Base-by-base conservation (phyloP, 2,797 vertebrate species). In the Morus bassanus region DNA sequence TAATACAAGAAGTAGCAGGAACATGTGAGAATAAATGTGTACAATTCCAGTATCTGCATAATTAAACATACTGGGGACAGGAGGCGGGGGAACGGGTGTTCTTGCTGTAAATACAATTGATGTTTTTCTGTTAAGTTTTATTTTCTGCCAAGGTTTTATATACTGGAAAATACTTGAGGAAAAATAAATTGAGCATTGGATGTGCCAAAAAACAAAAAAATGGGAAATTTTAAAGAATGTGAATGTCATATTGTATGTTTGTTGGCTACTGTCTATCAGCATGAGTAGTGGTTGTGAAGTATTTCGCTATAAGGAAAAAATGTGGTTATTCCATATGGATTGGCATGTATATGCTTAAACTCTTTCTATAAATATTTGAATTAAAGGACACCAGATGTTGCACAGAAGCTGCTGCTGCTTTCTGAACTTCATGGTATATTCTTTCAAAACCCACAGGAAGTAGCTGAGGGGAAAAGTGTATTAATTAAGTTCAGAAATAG, bases 401-500 rank as follows among this genome's bases (percentile, higher is more conserved):
- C 76, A 95, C 95, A 96, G 95, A 95, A 96, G 95, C 94, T 96
- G 57, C 91, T 96, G 70, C 92, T 68, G 59, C 91, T 91, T 94
- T 95, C 77, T 93, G 59, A 95, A 93, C 61, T 94, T 96, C 77
- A 89, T 83, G 81, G 78, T 93, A 88, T 95, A 96, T 88, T 93
- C 91, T 96, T 94, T 95, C 69, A 95, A 96, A 97, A 96, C 91
- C 92, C 93, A 95, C 93, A 96, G 95, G 95, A 97, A 96, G 94
- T 89, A 83, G 51, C 90, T 93, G 57, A 96, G 86, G 94, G 95
- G 3, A 93, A 91, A 95, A 91, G 86, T 95, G 31, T 95, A 88
- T 97, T 96, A 96, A 97, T 97, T 96, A 97, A 94, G 79, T 96
- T 96, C 91, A 95, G 96, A 95, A 97, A 96, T 96, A 96, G 63